Percentiles rank a stretch among this genome's conserved stretches.
Conservation (phyloP, 2,888 invertebrate genomes). For the Apamea monoglypha region DNA sequence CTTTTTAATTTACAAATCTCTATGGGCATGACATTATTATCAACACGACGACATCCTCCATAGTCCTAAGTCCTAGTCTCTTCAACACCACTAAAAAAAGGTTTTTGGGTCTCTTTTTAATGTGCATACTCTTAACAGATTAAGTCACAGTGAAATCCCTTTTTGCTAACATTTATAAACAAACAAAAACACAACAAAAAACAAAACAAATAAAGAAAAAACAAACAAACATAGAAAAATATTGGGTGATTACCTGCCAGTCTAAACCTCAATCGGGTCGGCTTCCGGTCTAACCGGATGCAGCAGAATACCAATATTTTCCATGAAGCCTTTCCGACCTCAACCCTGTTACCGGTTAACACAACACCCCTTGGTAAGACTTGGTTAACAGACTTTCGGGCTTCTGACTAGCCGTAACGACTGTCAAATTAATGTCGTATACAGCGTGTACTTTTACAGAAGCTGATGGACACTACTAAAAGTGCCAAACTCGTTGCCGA, state of each 20-base stretch:
- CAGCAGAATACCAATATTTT: not conserved
- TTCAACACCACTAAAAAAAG: not conserved
- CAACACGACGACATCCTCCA: not conserved
- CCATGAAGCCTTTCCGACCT: not conserved
- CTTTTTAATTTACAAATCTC: not conserved
- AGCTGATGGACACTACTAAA: not conserved
- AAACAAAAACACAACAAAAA: no score
- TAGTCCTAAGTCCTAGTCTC: not conserved
- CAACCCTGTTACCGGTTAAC: no score
- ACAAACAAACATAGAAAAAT: no score
- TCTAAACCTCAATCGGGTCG: not conserved
- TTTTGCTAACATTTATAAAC: not conserved
- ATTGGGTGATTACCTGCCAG: no score
- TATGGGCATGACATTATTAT: not conserved
- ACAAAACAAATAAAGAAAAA: no score
- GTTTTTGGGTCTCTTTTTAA: not conserved
- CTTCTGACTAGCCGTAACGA: not conserved
- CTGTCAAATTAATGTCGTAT: not conserved
- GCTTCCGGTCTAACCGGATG: not conserved
- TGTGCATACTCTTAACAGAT: not conserved
- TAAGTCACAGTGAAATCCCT: not conserved
- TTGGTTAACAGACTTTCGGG: not conserved
- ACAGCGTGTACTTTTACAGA: not conserved
- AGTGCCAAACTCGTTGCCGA: not conserved
- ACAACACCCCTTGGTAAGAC: not conserved